Conservation (phyloP, 2,797 vertebrate genomes). For the Austrolebias charrua region DNA sequence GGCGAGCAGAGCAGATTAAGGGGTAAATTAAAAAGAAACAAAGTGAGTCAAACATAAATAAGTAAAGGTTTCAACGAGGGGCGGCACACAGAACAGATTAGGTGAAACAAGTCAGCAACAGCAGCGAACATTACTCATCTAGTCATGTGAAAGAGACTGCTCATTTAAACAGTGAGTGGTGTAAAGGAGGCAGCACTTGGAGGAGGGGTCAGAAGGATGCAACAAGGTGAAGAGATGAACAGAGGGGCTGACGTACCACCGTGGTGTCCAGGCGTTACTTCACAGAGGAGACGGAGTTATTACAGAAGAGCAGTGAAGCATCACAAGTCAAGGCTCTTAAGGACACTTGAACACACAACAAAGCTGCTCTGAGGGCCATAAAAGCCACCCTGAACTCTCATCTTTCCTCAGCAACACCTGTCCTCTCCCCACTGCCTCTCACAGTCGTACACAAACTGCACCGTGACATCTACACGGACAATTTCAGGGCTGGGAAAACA, state of each 20-base stretch:
- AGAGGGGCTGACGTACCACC: constrained; percentile 19
- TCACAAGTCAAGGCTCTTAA: constrained; percentile 48
- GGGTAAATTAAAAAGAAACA: constrained; percentile 22
- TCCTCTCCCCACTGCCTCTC: constrained; percentile 35
- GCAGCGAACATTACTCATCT: constrained; percentile 60
- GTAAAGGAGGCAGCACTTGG: constrained; percentile 31
- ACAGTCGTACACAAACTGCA: constrained; percentile 27
- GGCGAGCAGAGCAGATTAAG: constrained; percentile 9
- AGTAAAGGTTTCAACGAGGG: constrained; percentile 15
- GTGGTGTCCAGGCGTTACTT: constrained; percentile 22
- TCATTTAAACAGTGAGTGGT: constrained; percentile 63
- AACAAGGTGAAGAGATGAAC: constrained; percentile 45
- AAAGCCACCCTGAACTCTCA: constrained; percentile 39
- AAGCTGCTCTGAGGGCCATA: constrained; percentile 49
- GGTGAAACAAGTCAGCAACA: constrained; percentile 46
- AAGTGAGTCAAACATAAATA: constrained; percentile 28
- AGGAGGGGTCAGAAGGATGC: constrained; percentile 26
- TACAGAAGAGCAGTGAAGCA: constrained; percentile 17
- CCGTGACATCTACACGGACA: constrained; percentile 47
- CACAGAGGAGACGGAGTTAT: constrained; percentile 21
- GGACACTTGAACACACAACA: constrained; percentile 44
- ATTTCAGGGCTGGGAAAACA: constrained; percentile 52
- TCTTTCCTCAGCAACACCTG: constrained; percentile 52
- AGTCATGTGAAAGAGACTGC: constrained; percentile 64
- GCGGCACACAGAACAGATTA: constrained; percentile 15